Conservation (phyloP, 2,888 invertebrate species). For the Caenorhabditis becei region DNA sequence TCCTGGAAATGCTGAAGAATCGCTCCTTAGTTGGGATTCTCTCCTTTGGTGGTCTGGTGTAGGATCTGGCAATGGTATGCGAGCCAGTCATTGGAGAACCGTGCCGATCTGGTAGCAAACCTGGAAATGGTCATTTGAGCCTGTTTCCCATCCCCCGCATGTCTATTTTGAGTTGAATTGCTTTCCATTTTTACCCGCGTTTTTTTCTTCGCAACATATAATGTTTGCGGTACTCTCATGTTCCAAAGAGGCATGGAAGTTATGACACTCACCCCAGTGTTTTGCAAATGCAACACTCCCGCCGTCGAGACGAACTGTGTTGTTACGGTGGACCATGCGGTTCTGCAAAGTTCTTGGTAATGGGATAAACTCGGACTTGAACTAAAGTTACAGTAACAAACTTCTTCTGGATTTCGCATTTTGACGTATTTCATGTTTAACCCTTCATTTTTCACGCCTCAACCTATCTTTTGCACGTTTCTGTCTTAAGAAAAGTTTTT, state of each 20-base stretch:
- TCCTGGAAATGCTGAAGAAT: constrained; percentile 55
- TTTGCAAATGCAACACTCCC: constrained; percentile 52
- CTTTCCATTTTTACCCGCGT: too few relatives aligned
- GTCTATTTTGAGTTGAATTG: too few relatives aligned
- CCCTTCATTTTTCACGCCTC: too few relatives aligned
- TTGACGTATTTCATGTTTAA: too few relatives aligned
- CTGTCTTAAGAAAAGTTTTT: too few relatives aligned
- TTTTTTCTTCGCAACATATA: too few relatives aligned
- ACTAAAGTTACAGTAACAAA: too few relatives aligned
- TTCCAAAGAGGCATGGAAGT: constrained; percentile 19
- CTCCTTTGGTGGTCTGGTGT: constrained; percentile 38
- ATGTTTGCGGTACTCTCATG: constrained; percentile 39
- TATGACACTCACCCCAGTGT: constrained; percentile 49
- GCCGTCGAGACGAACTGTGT: constrained; percentile 55
- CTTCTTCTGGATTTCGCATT: too few relatives aligned
- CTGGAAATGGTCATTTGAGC: constrained; percentile 21
- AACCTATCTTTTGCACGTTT: too few relatives aligned
- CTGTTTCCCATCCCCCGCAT: too few relatives aligned
- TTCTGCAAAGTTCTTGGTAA: constrained; percentile 34
- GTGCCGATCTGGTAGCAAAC: constrained; percentile 29
- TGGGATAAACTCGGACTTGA: too few relatives aligned
- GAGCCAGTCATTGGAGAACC: constrained; percentile 27
- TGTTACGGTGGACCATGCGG: constrained; percentile 47
- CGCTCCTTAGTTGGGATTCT: constrained; percentile 35
- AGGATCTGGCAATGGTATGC: constrained; percentile 48